Base-by-base conservation (phyloP, 2,888 invertebrate genomes). In the Poecilobothrus nobilitatus region DNA sequence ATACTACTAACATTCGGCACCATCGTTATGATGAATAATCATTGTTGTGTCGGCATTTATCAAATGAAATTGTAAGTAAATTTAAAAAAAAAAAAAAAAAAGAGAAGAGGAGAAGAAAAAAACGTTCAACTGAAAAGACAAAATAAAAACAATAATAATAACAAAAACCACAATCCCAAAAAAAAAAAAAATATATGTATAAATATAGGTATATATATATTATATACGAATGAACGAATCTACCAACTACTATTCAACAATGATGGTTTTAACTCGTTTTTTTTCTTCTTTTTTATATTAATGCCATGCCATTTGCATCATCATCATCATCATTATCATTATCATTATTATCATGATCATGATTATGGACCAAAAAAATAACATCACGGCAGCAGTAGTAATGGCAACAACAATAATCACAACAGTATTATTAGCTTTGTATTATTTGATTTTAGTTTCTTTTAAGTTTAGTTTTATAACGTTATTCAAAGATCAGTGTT, bases 51-150 rank as follows among this genome's bases (percentile, higher is more conserved):
- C 53, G 53, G 53, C 53, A 53, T 53, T 27, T 18, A 53, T 53
- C 53, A 53, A 53, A 53, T 53, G 53, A 53, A 53, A 53, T 53
- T 53, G 53, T 53, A 53, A 53, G n/a, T 53, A 53, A 53, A 53
- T 15, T 53, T 53, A 53, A 53, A 9, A n/a, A 18, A 53, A 53
- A 53, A n/a, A 53, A 53, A 53, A 53, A 18, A 15, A 9, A 53
- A 12, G 18, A 53, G 53, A 18, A 53, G 15, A n/a, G 15, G 53
- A 53, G n/a, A n/a, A n/a, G n/a, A n/a, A n/a, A n/a, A n/a, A 53
- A 37, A 37, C 37, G 10, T 10, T 37, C 6, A 12, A 15, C n/a
- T 18, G 18, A 53, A 53, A 53, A 6, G 12, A 18, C 18, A 53
- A 18, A 53, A 53, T 27, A 27, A 27, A 27, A 27, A 27, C 27